Evolutionary conservation across 2,113 vertebrate genomes (phyloP).

Genomic region (Lampris incognitus): DNA sequence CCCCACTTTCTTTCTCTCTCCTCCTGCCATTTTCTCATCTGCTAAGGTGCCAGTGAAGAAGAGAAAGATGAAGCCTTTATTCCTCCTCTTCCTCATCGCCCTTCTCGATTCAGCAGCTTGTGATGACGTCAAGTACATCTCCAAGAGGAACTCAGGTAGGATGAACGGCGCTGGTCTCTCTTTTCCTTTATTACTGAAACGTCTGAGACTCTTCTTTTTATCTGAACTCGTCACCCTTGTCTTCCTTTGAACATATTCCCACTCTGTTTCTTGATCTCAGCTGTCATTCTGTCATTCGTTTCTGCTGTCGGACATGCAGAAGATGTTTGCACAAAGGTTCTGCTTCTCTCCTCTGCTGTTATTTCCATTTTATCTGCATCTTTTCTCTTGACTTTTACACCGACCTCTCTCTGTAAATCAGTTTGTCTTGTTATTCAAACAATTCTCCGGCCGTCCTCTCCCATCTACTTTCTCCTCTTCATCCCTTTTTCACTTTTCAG

Average conservation of each 20-base stretch:
- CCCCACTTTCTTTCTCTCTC: neutral
- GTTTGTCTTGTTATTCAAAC: constrained; percentile 1
- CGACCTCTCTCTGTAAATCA: neutral
- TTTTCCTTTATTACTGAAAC: constrained; percentile 9
- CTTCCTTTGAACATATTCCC: neutral
- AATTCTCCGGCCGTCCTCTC: neutral
- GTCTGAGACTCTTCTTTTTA: neutral
- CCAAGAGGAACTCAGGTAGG: constrained; percentile 98
- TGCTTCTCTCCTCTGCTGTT: constrained; percentile 27
- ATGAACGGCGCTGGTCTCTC: constrained; percentile 33
- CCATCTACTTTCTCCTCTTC: neutral
- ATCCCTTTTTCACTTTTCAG: neutral
- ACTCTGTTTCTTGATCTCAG: neutral
- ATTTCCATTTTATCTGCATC: neutral
- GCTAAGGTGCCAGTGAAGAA: constrained; percentile 78
- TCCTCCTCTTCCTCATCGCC: constrained; percentile 85
- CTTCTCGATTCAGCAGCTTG: constrained; percentile 86
- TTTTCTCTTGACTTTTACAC: neutral
- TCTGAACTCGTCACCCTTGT: neutral
- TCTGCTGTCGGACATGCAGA: too few relatives aligned
- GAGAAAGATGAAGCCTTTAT: constrained; percentile 88
- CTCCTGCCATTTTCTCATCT: constrained; percentile 36
- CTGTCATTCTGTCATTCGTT: neutral
- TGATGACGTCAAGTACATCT: constrained; percentile 91
- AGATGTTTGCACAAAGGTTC: neutral